Evolutionary conservation across 2,797 vertebrate species (phyloP).

Genomic region (Zenarchopterus dispar): DNA sequence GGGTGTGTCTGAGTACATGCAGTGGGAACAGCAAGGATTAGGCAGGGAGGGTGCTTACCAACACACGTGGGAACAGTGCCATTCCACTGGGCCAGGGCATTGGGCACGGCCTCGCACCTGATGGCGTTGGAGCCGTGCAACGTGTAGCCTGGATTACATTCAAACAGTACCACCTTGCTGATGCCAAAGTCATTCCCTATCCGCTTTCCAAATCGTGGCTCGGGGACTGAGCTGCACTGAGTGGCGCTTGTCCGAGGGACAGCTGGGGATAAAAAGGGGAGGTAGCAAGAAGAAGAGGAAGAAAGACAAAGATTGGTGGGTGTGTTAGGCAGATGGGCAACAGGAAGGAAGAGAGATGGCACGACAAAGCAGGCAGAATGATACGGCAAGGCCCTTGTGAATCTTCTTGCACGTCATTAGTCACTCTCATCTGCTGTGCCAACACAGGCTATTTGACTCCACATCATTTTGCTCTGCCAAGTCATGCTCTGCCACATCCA

Average conservation of each 20-base stretch:
- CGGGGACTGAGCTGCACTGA: slow-evolving; percentile 96
- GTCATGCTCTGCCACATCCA: slow-evolving; percentile 37
- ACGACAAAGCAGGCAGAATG: slow-evolving; percentile 54
- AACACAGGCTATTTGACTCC: slow-evolving; percentile 50
- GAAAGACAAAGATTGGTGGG: slow-evolving; percentile 43
- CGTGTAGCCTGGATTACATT: slow-evolving; percentile 95
- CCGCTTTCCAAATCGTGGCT: slow-evolving; percentile 95
- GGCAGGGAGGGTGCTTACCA: slow-evolving; percentile 82
- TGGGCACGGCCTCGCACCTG: slow-evolving; percentile 94
- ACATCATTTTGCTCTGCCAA: slow-evolving; percentile 44
- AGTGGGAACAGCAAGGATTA: slow-evolving; percentile 2
- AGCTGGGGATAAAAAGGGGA: slow-evolving; percentile 78
- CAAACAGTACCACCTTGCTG: slow-evolving; percentile 91
- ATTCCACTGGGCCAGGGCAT: slow-evolving; percentile 95
- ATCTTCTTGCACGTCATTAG: slow-evolving; percentile 57
- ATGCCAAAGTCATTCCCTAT: slow-evolving; percentile 96
- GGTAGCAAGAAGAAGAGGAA: slow-evolving; percentile 34
- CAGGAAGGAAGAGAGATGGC: slow-evolving; percentile 38
- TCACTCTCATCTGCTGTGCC: slow-evolving; percentile 55
- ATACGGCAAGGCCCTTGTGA: slow-evolving; percentile 53
- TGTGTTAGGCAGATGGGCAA: slow-evolving; percentile 41
- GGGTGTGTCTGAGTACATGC: slow-evolving; percentile 2
- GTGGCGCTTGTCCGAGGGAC: slow-evolving; percentile 96
- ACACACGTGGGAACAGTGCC: slow-evolving; percentile 95
- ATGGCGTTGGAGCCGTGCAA: slow-evolving; percentile 92